Evolutionary conservation across 2,113 vertebrate species (phyloP).

Genomic region (Monarcha castaneiventris): DNA sequence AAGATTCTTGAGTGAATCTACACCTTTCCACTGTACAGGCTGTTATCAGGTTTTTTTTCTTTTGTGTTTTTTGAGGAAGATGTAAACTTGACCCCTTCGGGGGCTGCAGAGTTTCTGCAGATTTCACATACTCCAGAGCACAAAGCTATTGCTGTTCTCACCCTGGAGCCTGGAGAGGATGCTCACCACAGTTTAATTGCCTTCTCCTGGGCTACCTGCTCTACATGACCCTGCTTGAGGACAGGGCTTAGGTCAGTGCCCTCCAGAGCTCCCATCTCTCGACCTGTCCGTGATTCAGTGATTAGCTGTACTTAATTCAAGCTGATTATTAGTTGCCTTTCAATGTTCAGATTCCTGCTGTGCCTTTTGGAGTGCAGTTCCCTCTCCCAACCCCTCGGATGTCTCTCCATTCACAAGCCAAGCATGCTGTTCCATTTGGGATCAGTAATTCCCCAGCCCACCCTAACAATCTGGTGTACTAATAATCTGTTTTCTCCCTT

Average conservation of each 20-base stretch:
- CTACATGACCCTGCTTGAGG: neutral
- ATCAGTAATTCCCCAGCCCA: neutral
- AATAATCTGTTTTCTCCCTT: neutral
- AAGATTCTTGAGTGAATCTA: neutral
- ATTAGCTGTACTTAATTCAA: neutral
- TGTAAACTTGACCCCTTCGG: neutral
- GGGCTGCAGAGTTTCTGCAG: neutral
- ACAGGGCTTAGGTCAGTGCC: neutral
- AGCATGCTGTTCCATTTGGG: neutral
- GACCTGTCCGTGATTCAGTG: neutral
- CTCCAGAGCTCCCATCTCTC: neutral
- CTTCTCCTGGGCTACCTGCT: neutral
- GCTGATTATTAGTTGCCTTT: neutral
- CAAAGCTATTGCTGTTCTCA: neutral
- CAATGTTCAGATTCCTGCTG: neutral
- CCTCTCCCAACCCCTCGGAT: fast-evolving
- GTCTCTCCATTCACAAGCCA: neutral
- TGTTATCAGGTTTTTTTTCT: neutral
- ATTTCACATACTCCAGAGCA: neutral
- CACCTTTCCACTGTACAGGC: neutral
- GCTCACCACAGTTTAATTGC: neutral
- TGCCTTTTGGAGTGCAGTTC: neutral
- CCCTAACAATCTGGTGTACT: neutral
- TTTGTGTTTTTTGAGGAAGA: neutral
- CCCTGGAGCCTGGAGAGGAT: neutral